Percentiles rank a stretch among this genome's conserved stretches.
Conservation (phyloP, 2,113 vertebrate genomes). For the Oncorhynchus keta region DNA sequence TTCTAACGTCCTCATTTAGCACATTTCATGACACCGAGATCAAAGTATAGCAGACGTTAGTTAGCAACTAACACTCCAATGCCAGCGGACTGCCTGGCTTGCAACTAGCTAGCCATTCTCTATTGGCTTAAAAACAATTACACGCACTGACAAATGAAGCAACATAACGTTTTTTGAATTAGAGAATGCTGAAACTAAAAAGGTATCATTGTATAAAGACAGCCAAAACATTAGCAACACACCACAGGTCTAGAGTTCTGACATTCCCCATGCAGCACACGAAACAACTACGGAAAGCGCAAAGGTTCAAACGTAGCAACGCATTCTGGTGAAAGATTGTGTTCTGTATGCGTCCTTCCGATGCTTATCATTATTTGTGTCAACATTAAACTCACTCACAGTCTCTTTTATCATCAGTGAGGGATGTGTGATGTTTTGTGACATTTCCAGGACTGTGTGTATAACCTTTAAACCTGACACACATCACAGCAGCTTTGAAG, state of each 20-base stretch:
- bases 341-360: background rate
- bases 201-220: background rate
- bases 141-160: background rate
- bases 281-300: conserved; percentile 21
- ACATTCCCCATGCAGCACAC: too few relatives aligned
- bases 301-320: conserved; percentile 29
- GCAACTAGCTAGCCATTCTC: background rate
- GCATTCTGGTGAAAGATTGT: background rate
- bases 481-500: conserved; percentile 70
- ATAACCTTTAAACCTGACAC: conserved; percentile 53
- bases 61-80: background rate
- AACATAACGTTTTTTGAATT: conserved; percentile 11
- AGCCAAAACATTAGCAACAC: background rate
- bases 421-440: conserved; percentile 58
- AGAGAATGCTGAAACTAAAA: background rate
- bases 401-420: conserved; percentile 29
- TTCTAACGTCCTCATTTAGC: background rate
- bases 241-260: too few relatives aligned
- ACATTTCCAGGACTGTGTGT: conserved; percentile 63
- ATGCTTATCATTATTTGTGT: background rate
- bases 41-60: background rate
- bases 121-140: background rate
- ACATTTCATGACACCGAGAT: background rate
- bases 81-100: background rate
- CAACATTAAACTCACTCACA: background rate